These are phyloP conservation scores for Hyles lineata DNA, from an alignment of 2,888 invertebrate species.

Conservation along the genomic window DNA sequence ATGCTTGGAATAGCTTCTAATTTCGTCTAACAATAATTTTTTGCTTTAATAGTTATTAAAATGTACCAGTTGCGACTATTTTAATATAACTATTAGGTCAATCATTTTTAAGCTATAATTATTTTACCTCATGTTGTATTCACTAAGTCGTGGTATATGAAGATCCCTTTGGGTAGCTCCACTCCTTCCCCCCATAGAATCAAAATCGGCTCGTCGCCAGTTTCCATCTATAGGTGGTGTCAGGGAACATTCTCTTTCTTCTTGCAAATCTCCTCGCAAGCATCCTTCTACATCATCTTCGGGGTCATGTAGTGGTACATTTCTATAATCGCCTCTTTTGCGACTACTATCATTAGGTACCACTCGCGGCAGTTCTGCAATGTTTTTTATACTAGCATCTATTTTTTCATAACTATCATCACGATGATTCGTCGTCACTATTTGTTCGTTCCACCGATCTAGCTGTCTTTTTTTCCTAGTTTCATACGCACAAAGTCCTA, in stretches of 20 bases:
- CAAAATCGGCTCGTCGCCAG: constrained; percentile 68
- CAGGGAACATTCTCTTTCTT: constrained; percentile 58
- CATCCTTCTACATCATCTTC: constrained; percentile 85
- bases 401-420: constrained; percentile 92
- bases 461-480: constrained; percentile 85
- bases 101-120: constrained; percentile 28
- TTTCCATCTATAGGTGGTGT: constrained; percentile 63
- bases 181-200: constrained; percentile 54
- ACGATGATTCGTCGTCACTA: constrained; percentile 76
- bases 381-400: constrained; percentile 87
- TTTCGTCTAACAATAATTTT: too few relatives aligned
- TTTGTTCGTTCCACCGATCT: constrained; percentile 82
- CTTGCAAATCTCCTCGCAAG: constrained; percentile 62
- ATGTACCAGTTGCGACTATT: too few relatives aligned
- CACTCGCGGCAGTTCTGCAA: constrained; percentile 68
- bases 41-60: too few relatives aligned
- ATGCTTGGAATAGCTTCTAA: too few relatives aligned
- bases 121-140: constrained; percentile 85
- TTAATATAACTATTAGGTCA: too few relatives aligned
- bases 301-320: constrained; percentile 89
- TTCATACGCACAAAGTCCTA: constrained; percentile 87
- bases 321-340: constrained; percentile 89
- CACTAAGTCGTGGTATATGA: constrained; percentile 87
- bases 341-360: constrained; percentile 67
- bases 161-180: constrained; percentile 82